Conservation (phyloP, 2,113 vertebrate genomes). For the Pteruthius melanotis region DNA sequence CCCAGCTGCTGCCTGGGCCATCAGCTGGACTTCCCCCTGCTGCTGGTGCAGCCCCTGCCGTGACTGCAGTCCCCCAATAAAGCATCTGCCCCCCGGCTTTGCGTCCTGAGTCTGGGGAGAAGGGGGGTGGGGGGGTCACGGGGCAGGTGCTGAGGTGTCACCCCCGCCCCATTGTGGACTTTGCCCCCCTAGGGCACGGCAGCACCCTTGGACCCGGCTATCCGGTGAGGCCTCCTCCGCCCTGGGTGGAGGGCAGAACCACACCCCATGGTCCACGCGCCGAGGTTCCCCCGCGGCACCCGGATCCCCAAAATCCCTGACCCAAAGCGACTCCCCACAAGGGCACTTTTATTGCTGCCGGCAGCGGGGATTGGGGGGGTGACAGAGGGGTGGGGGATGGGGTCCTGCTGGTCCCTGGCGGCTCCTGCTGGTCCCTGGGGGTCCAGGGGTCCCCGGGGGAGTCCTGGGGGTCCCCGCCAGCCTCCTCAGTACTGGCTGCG, state of each 20-base stretch:
- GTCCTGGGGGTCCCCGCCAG: background rate
- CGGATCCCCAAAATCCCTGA: background rate
- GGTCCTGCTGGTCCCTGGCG: background rate
- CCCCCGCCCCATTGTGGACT: background rate
- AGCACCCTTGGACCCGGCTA: background rate
- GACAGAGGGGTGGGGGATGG: background rate
- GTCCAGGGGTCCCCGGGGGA: background rate
- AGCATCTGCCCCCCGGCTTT: background rate
- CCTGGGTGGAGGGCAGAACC: background rate
- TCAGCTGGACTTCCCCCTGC: background rate
- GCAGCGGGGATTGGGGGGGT: background rate
- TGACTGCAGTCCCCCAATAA: background rate
- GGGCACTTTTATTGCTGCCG: slow-evolving; percentile 3
- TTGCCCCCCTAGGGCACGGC: background rate
- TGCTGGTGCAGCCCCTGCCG: background rate
- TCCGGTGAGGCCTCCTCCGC: background rate
- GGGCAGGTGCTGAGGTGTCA: no score
- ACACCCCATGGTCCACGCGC: fast-evolving
- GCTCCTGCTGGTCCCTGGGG: background rate
- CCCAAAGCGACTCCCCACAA: background rate
- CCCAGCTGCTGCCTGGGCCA: background rate
- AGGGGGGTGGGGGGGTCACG: background rate
- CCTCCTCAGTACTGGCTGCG: background rate
- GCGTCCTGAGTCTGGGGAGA: no score
- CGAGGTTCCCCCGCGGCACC: background rate